Evolutionary conservation across 2,797 vertebrate species (phyloP), one percentile per base, ranked within the genome.

Genomic region (Tamandua tetradactyla): DNA sequence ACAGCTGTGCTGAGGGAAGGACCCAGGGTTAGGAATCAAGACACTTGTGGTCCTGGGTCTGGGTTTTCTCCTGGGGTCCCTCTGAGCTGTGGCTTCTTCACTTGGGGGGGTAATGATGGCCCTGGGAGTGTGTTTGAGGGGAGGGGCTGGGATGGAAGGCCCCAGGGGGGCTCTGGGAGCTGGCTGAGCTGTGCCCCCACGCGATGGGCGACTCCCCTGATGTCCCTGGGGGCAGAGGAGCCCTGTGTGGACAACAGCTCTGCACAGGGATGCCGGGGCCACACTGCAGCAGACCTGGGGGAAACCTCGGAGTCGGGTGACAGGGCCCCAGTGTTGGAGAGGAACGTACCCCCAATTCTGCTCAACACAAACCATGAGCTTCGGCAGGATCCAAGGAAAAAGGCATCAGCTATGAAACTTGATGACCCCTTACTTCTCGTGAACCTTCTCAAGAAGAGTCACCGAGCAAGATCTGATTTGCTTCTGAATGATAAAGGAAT

Each of bases 291-390:
- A 68, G 47, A 40, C 61, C 1, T 12, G 40, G 22, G 12, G 7
- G 17, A n/a, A n/a, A 64, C 47, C 59, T 57, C 9, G 0, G 8
- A 9, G 7, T 5, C n/a, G n/a, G 15, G 20, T 18, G 11, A 2
- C 35, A 1, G 4, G 62, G 57, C 0, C 1, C 17, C 40, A 6
- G n/a, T 2, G 14, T 15, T 27, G 20, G 2, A 0, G 15, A n/a
- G 27, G 49, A 32, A 0, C 0, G 1, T 1, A 20, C 30, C 59
- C n/a, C 0, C 0, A 52, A 7, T 17, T 8, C 13, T 17, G 7
- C 35, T 72, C 32, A 69, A n/a, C 47, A 1, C 4, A 1, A 2
- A 30, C 69, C 3, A 2, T 25, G 69, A 52, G 49, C 30, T 18
- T 66, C 37, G 1, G 7, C 11, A 7, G 74, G 88, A 40, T 14